These are phyloP conservation scores for Macrosiphum euphorbiae DNA, from an alignment of 2,888 invertebrate genomes.

Conservation along the genomic window DNA sequence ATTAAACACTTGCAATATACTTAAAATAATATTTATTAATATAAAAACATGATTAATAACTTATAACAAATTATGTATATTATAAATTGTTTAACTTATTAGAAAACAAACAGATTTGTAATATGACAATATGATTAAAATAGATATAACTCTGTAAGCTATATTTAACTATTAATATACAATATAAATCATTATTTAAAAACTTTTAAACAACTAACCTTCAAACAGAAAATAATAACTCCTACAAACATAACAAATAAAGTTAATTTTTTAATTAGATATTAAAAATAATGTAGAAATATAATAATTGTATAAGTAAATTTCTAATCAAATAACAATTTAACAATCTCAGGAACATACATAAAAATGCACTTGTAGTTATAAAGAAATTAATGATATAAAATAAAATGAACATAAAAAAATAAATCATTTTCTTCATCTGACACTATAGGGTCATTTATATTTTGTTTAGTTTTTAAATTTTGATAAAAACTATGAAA, in stretches of 20 bases:
- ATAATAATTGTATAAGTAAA: not conserved
- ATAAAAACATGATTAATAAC: too few relatives aligned
- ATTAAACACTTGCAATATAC: too few relatives aligned
- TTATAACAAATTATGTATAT: too few relatives aligned
- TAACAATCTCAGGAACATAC: too few relatives aligned
- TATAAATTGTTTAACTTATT: too few relatives aligned
- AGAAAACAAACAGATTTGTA: too few relatives aligned
- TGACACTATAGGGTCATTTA: conserved; percentile 8
- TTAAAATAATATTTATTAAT: too few relatives aligned
- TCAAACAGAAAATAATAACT: not conserved
- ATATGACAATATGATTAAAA: not conserved
- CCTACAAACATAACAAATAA: not conserved
- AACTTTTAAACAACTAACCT: not conserved
- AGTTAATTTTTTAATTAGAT: not conserved
- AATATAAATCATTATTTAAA: not conserved
- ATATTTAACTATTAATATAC: not conserved
- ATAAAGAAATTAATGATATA: too few relatives aligned
- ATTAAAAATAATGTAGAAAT: not conserved
- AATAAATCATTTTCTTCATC: not conserved
- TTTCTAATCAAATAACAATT: too few relatives aligned
- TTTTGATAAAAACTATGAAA: conserved; percentile 1
- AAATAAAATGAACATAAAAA: too few relatives aligned
- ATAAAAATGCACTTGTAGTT: too few relatives aligned
- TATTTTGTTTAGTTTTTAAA: conserved; percentile 15
- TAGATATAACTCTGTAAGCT: too few relatives aligned